Base-by-base conservation (phyloP, 1,140 invertebrate genomes). In the Ruditapes philippinarum region DNA sequence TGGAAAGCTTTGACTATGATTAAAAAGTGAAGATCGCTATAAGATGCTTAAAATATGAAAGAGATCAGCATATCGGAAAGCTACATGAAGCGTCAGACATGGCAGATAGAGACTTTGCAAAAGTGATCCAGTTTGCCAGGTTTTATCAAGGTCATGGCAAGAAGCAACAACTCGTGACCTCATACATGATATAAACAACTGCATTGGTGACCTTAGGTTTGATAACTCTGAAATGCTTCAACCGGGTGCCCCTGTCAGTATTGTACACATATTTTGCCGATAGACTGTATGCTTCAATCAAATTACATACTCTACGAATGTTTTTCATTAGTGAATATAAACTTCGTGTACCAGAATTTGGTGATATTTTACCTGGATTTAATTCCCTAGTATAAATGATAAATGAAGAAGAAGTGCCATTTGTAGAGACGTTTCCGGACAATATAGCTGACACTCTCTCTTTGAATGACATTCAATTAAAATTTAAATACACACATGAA, bases 291-390 rank as follows among this genome's bases (percentile, higher is more conserved):
- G 25, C n/a, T 11, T 40, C 28, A 4, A 70, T 70, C 36, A 31
- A 25, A 70, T 25, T 31, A 40, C 5, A 70, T 19, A 7, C n/a
- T 2, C 12, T 70, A 4, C 11, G 31, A 28, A 76, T 54, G 19
- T 86, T 86, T 73, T 86, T 76, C 33, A 60, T 86, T 12, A 38
- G 25, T 40, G 31, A 51, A 28, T 68, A 65, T 25, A 87, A 79
- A 87, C 45, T 87, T 19, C 51, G 38, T 62, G 45, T 79, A 19
- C 86, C 86, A 7, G 45, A 51, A 5, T 38, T 40, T 51, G 76
- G 74, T 31, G 86, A 88, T 9, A 70, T 81, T 25, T 73, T 88
- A 65, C 86, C 78, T 17, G 86, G 86, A 25, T 88, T 88, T 88
- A 65, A 65, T 31, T 1, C 25, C 11, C n/a, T 65, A 2, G 62